Conservation (phyloP, 2,113 vertebrate genomes). For the Echinops telfairi region DNA sequence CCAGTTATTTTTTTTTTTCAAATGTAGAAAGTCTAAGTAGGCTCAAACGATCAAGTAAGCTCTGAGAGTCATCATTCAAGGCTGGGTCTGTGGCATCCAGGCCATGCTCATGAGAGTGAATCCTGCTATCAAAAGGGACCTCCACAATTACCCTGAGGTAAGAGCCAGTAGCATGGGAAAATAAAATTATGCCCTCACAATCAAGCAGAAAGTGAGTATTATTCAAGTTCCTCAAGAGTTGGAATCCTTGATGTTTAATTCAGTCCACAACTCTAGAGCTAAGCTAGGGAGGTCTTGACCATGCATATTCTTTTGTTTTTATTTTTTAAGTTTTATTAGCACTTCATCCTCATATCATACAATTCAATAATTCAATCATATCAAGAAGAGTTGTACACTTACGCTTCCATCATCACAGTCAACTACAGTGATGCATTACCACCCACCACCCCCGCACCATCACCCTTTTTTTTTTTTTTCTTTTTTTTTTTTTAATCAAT, state of each 20-base stretch:
- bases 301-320: neutral
- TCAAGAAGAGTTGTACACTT: too few species aligned
- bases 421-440: too few species aligned
- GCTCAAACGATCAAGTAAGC: neutral
- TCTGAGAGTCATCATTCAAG: conserved; percentile 7
- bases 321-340: too few species aligned
- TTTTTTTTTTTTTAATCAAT: neutral
- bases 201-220: conserved; percentile 29
- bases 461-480: neutral
- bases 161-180: conserved; percentile 42
- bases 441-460: too few species aligned
- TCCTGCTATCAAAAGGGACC: neutral
- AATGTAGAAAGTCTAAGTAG: conserved; percentile 52
- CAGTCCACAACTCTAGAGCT: neutral
- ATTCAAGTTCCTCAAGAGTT: neutral
- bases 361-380: too few species aligned
- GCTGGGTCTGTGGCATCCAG: neutral
- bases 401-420: too few species aligned
- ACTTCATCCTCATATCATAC: too few species aligned
- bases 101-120: neutral
- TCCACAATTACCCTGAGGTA: conserved; percentile 34
- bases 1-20: conserved; percentile 63
- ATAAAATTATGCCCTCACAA: conserved; percentile 30
- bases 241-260: conserved; percentile 15
- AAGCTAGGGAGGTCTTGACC: neutral